Conservation (phyloP, 2,888 invertebrate genomes). For the Ametastegia equiseti region DNA sequence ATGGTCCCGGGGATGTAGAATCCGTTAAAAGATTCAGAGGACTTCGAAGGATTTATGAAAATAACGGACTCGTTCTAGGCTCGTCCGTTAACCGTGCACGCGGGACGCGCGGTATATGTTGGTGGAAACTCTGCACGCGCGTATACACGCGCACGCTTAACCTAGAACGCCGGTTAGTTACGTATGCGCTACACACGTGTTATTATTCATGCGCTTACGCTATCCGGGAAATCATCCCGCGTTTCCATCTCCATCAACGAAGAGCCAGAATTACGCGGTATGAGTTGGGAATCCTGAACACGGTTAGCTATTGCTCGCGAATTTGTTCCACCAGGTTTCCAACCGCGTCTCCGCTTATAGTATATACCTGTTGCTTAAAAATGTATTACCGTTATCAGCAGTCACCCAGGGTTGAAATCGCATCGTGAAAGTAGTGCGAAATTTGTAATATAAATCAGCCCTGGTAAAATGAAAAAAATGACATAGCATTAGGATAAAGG, state of each 20-base stretch:
- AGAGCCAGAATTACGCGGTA: conserved; percentile 23
- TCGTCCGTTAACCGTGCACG: conserved; percentile 38
- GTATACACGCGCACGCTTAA: conserved; percentile 1
- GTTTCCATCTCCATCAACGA: conserved; percentile 35
- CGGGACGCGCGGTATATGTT: conserved; percentile 5
- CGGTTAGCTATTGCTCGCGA: neutral
- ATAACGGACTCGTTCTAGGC: conserved; percentile 28
- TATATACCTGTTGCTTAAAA: conserved; percentile 41
- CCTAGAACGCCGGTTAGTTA: conserved; percentile 15
- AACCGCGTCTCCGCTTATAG: neutral
- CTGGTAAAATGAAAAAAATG: no score
- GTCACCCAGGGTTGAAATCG: neutral
- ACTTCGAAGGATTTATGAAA: conserved; percentile 42
- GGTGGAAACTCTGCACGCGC: neutral
- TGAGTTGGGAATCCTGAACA: neutral
- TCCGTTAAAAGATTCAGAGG: conserved; percentile 37
- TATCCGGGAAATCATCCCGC: conserved; percentile 37
- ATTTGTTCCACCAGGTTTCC: neutral
- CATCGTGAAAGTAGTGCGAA: neutral
- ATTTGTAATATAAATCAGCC: neutral
- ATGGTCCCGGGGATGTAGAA: conserved; percentile 5
- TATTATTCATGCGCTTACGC: conserved; percentile 42
- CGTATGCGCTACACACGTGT: conserved; percentile 39
- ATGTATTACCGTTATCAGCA: conserved; percentile 17
- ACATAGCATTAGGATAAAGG: no score